Evolutionary conservation across 1,140 invertebrate species (phyloP), one percentile per base, ranked within the genome.

Genomic region (Arctopsyche grandis): DNA sequence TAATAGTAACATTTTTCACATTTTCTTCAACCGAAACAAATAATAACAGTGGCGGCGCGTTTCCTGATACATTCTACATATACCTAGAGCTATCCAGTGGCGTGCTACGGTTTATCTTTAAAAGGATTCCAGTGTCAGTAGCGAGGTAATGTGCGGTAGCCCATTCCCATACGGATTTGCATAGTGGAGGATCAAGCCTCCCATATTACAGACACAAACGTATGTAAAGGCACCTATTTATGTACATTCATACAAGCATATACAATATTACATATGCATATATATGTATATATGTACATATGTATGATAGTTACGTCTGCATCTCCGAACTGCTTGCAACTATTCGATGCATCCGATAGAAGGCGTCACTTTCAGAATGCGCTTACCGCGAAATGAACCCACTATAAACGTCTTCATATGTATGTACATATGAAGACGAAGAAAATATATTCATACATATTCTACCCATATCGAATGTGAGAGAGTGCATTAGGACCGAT

Each of bases 111-210:
- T 19, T 60, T 21, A 60, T 21, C 16, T 60, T 19, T 60, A 60
- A 60, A 60, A 60, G 56, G 56, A 60, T 60, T 60, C 56, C 56
- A 19, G 16, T 60, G 56, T 60, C 56, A 19, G 16, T 19, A 21
- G 16, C n/a, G 21, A 16, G 14, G 21, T 60, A 60, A 60, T 60
- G 16, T 12, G 16, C 48, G 56, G 7, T 19, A 21, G 3, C 56
- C 7, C n/a, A 9, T 60, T 60, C 19, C 56, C 56, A 19, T 60
- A 0, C 21, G 21, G 16, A 60, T 60, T 60, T 60, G 16, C 56
- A 60, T 60, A 60, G 19, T 5, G 21, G 1, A 60, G 56, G 56
- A 60, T 60, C 56, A 60, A 21, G 16, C 7, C 56, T 9, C 56
- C 1, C 19, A 19, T 60, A 38, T n/a, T n/a, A n/a, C n/a, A n/a